Base-by-base conservation (phyloP, 1,140 invertebrate species). In the Chrysopa pallens region DNA sequence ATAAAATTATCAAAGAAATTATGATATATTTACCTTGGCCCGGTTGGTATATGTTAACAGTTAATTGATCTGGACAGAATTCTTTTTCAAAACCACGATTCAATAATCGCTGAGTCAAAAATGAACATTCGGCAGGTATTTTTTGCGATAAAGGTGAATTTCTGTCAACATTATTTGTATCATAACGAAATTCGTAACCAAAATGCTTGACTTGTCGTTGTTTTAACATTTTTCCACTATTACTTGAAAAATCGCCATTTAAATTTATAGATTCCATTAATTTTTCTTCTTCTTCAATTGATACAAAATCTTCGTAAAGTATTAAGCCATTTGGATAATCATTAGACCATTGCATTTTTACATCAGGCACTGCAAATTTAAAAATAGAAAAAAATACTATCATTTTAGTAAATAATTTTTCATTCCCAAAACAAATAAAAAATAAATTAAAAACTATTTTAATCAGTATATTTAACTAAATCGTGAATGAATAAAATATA, bases 141-240 rank as follows among this genome's bases (percentile, higher is more conserved):
- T 67, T 59, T 36, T 75, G 63, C 13, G 57, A 36, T 29, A 91
- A 63, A 2, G 82, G 80, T 35, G 69, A 62, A 41, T 74, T 59
- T 41, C 74, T 68, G 61, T 93, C 78, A 6, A 96, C 81, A 66
- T 83, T 82, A 64, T 97, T 97, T 23, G 68, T 80, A 27, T 76
- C 77, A 66, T 98, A 97, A 44, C 77, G 66, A 61, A 98, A 98
- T 58, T 91, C 84, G 62, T 82, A 96, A 1, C 93, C 93, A 73
- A 76, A 97, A 66, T 97, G 93, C 58, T 80, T 84, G 0, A 95
- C 92, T 65, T 73, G 68, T 37, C 92, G 64, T 54, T 95, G 79
- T 61, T 94, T 96, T 43, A 95, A 59, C 31, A 51, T 33, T 33
- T 33, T 60, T 42, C 52, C n/a, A 12, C 45, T 13, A 39, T 38